Evolutionary conservation across 2,113 vertebrate genomes (phyloP), one percentile per base, ranked within the genome.

Genomic region (Dermatemys mawii): DNA sequence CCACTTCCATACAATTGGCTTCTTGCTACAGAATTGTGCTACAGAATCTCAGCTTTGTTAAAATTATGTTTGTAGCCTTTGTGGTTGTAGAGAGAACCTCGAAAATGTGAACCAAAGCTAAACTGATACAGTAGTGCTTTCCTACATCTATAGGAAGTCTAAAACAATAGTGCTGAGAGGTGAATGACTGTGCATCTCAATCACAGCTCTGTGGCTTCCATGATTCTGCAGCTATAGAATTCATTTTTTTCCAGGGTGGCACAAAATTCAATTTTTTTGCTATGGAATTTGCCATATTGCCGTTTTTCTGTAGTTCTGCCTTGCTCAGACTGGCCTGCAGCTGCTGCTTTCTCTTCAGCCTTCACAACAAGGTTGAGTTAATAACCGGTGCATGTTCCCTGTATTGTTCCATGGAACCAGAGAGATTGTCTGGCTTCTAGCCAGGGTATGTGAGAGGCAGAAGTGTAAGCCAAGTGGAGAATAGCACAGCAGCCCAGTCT

Each of bases 181-280:
- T 85, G 83, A 92, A 60, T 67, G 53, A 29, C 4, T 0, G 3
- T 81, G 87, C n/a, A 16, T 93, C 92, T 92, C n/a, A 27, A 6
- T 87, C 2, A 2, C 2, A 0, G 2, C 7, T 3, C 21, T 86
- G 6, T 83, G 46, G 6, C 8, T 5, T 84, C 76, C 83, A 29
- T 2, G 1, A 35, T 81, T 94, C 19, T 57, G 32, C 54, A 70
- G 35, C 3, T 5, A 21, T 6, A 60, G 82, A 85, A 51, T 26
- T 75, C 10, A 41, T 19, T 27, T 49, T 67, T 86, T 92, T 75
- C 6, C 38, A 51, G 22, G 26, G 17, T 82, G 44, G 46, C 49
- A 82, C 5, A 88, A 84, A 87, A 85, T 84, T 32, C 27, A 3
- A 8, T 32, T 32, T 26, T 94, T 70, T 88, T 95, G 17, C 57